These are phyloP conservation scores for Drosophila stalkeri DNA, from an alignment of 2,888 invertebrate species.

Conservation along the genomic window DNA sequence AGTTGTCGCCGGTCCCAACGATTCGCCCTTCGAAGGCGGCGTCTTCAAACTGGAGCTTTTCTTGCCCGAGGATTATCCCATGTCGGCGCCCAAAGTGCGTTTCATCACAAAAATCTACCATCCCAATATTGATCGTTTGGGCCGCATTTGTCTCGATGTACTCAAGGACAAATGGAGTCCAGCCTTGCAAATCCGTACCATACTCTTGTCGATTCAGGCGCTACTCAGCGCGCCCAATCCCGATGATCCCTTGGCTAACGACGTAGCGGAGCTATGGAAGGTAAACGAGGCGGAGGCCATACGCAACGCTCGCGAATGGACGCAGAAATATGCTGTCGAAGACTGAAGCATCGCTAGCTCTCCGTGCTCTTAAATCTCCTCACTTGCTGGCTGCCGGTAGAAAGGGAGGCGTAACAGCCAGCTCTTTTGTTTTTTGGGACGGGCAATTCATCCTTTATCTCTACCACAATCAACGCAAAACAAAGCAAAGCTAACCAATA, in stretches of 20 bases:
- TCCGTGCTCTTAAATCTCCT: constrained; percentile 21
- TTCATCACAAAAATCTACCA: constrained; percentile 99
- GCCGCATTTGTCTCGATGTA: constrained; percentile 99
- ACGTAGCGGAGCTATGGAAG: constrained; percentile 99
- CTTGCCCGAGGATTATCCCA: constrained; percentile 99
- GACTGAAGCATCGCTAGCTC: constrained; percentile 39
- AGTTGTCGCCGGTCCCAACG: constrained; percentile 95
- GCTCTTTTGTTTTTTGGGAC: constrained; percentile 8
- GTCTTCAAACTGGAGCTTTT: constrained; percentile 98
- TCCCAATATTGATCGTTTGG: constrained; percentile 99
- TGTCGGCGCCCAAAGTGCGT: constrained; percentile 99
- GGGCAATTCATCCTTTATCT: constrained; percentile 17
- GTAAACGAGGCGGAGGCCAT: constrained; percentile 98
- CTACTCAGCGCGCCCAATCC: constrained; percentile 98
- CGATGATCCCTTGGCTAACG: constrained; percentile 98
- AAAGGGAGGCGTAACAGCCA: constrained; percentile 1
- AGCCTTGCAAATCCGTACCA: constrained; percentile 98
- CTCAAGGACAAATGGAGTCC: constrained; percentile 99
- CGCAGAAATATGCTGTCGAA: constrained; percentile 91
- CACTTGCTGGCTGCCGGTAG: constrained; percentile 15
- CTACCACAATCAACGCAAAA: constrained; percentile 17
- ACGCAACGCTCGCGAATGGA: constrained; percentile 96
- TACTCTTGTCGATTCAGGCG: constrained; percentile 98
- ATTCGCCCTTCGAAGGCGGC: constrained; percentile 98
- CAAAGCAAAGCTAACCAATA: constrained; percentile 39